Evolutionary conservation across 2,113 vertebrate species (phyloP), one percentile per base, ranked within the genome.

Genomic region (Pangasianodon gigas): DNA sequence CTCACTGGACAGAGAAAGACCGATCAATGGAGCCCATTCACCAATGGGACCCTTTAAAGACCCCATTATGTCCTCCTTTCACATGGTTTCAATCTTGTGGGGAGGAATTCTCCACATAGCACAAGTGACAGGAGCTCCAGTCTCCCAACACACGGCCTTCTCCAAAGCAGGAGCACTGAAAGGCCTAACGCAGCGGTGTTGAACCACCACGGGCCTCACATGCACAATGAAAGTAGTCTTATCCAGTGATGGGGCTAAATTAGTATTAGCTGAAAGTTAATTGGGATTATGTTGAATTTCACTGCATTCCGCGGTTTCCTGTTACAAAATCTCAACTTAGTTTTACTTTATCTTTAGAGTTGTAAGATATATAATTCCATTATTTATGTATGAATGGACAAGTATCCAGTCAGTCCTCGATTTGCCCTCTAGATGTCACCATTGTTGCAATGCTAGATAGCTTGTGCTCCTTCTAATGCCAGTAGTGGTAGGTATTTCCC

Each of bases 81-180:
- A 97, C 94, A 96, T 97, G 96, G 96, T 96, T 96, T 97, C 95
- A 95, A 96, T 97, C 96, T 95, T 94, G 95, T 92, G 91, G 91
- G 71, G 93, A 94, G 94, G 96, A 96, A 96, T 95, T 94, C 95
- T 96, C 96, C 92, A 94, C 94, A 95, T 93, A 93, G 95, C 94
- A 95, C 9, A 88, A 93, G 92, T 94, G 8, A 3, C 93, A 94
- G 94, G 95, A 96, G 94, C 93, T 94, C 94, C 90, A 94, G n/a
- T 44, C 60, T 80, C 44, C 48, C 46, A 56, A 41, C 58, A 86
- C 52, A 54, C 54, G 48, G 84, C 85, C 89, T 87, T 81, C 58
- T 79, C 75, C 67, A 85, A 71, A 87, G 88, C 67, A 86, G 46
- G 24, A 83, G 65, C 83, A 32, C 44, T 84, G 62, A 88, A 91